Conservation (phyloP, 2,888 invertebrate genomes). For the Drosophila nr. medialis region DNA sequence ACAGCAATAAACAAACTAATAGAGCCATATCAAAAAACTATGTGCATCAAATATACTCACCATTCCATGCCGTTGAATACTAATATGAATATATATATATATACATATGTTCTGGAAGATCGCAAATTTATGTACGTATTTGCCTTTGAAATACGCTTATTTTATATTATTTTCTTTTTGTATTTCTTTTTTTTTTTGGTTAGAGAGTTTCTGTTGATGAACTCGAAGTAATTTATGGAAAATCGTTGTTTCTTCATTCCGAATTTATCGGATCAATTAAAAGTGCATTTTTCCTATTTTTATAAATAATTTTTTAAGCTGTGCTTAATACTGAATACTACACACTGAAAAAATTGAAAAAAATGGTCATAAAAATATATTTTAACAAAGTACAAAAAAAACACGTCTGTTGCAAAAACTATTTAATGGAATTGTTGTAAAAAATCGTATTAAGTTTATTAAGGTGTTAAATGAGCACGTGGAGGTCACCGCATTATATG, state of each 20-base stretch:
- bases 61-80: background rate
- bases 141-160: background rate
- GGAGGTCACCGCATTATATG: slow-evolving; percentile 32
- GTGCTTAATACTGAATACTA: background rate
- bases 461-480: slow-evolving; percentile 38
- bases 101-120: background rate
- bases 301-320: background rate
- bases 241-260: background rate
- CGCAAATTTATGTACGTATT: background rate
- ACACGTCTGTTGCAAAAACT: slow-evolving; percentile 22
- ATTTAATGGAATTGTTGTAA: slow-evolving; percentile 20
- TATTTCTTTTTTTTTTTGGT: background rate
- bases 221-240: background rate
- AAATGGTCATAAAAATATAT: slow-evolving; percentile 12
- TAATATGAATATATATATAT: background rate
- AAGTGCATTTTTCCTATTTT: background rate
- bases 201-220: background rate
- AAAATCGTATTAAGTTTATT: slow-evolving; percentile 43
- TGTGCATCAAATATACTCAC: background rate
- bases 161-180: background rate
- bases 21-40: slow-evolving; percentile 14
- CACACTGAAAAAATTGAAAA: background rate
- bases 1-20: slow-evolving; percentile 39
- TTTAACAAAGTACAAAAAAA: slow-evolving; percentile 11
- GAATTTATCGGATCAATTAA: background rate